Conservation (phyloP, 2,113 vertebrate species). For the Galemys pyrenaicus region DNA sequence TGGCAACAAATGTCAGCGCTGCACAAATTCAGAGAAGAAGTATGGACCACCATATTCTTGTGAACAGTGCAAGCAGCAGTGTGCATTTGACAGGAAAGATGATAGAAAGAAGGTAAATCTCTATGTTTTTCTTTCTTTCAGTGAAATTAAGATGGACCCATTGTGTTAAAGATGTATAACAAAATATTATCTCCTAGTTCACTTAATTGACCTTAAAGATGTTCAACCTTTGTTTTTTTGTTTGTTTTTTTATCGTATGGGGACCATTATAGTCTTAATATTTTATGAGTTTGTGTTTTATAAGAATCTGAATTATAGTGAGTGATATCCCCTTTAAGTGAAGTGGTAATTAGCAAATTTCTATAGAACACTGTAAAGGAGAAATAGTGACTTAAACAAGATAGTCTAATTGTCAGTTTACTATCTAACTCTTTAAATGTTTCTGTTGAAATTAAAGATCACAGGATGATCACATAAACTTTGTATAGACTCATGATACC, state of each 20-base stretch:
- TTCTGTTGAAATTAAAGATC: slow-evolving; percentile 40
- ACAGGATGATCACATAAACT: not conserved
- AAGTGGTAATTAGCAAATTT: slow-evolving; percentile 6
- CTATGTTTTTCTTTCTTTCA: slow-evolving; percentile 1
- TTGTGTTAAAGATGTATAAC: slow-evolving; percentile 23
- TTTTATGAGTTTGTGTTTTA: slow-evolving; percentile 1
- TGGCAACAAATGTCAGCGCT: slow-evolving; percentile 89
- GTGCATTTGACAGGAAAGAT: slow-evolving; percentile 88
- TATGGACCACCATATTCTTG: slow-evolving; percentile 87
- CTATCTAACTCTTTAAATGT: not conserved
- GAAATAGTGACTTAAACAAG: slow-evolving; percentile 23
- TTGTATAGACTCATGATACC: not conserved
- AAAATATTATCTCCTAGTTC: not conserved
- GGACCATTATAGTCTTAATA: slow-evolving; percentile 1
- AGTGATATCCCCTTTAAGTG: not conserved
- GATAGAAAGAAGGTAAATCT: slow-evolving; percentile 88
- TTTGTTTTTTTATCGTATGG: slow-evolving; percentile 29
- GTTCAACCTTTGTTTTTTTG: slow-evolving; percentile 3
- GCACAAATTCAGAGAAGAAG: slow-evolving; percentile 89
- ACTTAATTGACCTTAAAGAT: slow-evolving; percentile 47
- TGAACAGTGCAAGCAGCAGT: slow-evolving; percentile 90
- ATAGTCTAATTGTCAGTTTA: not conserved
- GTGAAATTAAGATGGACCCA: not conserved
- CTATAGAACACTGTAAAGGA: slow-evolving; percentile 28
- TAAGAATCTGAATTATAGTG: slow-evolving; percentile 36